These are phyloP conservation scores for Pachyseris speciosa DNA, from an alignment of 64 coral and sea anemone species.

Conservation along the genomic window DNA sequence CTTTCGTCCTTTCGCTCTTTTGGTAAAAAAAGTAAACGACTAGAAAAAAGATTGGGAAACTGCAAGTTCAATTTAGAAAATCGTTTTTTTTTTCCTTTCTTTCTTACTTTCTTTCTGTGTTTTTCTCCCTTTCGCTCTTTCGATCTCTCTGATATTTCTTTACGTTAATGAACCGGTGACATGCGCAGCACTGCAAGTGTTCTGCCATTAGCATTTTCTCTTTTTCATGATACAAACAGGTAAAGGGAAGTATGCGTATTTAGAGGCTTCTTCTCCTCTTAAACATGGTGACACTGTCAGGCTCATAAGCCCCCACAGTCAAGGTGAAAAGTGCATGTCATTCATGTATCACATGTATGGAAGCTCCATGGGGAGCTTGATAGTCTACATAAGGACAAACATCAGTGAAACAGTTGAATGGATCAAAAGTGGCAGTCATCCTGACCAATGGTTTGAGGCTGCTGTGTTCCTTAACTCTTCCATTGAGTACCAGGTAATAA, in stretches of 20 bases:
- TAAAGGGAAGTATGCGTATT: conserved; percentile 47
- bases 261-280: conserved; percentile 28
- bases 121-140: too few species aligned
- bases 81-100: too few species aligned
- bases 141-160: too few species aligned
- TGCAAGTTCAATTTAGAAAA: too few species aligned
- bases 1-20: too few species aligned
- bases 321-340: conserved; percentile 45
- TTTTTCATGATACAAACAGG: background rate
- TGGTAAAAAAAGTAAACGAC: too few species aligned
- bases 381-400: conserved; percentile 39
- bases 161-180: too few species aligned
- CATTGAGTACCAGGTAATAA: conserved; percentile 46
- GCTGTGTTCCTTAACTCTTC: conserved; percentile 14
- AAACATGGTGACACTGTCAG: conserved; percentile 35
- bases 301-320: conserved; percentile 37
- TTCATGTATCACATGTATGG: conserved; percentile 68
- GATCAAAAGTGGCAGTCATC: conserved; percentile 59
- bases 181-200: background rate
- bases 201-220: background rate
- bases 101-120: too few species aligned
- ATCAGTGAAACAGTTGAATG: conserved; percentile 5
- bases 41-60: too few species aligned
- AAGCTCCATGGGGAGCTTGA: conserved; percentile 38
- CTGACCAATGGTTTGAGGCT: conserved; percentile 39